Conservation (phyloP, 2,113 vertebrate species). For the Periophthalmodon schlosseri region DNA sequence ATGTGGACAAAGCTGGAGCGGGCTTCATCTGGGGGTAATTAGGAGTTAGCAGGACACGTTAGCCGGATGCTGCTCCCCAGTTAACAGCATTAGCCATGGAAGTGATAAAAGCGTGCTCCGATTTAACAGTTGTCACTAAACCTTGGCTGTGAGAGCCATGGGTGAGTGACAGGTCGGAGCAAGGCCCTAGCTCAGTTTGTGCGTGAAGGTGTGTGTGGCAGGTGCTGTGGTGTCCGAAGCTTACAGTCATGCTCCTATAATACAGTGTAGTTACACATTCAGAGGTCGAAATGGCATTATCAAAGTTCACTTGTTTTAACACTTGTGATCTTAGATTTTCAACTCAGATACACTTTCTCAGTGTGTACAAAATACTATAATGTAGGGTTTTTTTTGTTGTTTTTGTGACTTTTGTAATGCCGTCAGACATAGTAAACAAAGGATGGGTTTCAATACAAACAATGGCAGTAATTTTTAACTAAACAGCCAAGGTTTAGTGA, state of each 20-base stretch:
- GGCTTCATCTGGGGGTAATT: conserved; percentile 60
- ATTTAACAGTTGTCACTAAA: conserved; percentile 75
- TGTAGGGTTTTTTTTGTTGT: too few species aligned
- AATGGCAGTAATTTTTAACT: too few species aligned
- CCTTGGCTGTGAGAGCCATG: conserved; percentile 63
- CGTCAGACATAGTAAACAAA: too few species aligned
- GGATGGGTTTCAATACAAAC: too few species aligned
- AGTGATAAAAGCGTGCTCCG: conserved; percentile 48
- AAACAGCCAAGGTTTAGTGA: too few species aligned
- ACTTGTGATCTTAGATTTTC: too few species aligned
- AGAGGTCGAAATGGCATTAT: background rate
- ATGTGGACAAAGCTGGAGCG: conserved; percentile 33
- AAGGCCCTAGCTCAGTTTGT: conserved; percentile 10
- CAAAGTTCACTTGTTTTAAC: background rate
- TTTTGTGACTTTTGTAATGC: too few species aligned
- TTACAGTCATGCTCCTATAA: background rate
- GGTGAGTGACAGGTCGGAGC: conserved; percentile 67
- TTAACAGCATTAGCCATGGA: conserved; percentile 66
- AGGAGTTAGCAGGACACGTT: conserved; percentile 48
- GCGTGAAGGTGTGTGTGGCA: conserved; percentile 3
- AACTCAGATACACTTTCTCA: too few species aligned
- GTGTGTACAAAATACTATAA: too few species aligned
- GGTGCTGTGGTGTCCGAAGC: background rate
- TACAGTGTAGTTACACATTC: background rate
- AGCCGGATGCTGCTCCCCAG: conserved; percentile 52